phyloP scores from a whole-genome alignment of 2,888 invertebrate genomes.

The Lochmaea crataegi region DNA sequence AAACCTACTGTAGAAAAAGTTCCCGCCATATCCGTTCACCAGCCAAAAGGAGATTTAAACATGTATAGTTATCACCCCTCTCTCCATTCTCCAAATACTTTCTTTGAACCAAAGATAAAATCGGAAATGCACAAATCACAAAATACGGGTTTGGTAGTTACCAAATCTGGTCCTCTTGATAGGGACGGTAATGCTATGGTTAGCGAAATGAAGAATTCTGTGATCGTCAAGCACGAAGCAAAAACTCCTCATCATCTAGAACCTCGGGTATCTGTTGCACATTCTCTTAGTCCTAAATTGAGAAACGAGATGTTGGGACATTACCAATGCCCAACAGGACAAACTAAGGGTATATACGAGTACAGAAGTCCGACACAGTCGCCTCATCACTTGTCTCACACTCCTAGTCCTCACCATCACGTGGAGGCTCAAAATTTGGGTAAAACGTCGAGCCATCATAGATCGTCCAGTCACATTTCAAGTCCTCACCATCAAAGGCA shows the following conservation, averaged over 20 bases:
- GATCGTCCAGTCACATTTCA: conserved; percentile 59
- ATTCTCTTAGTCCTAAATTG: conserved; percentile 71
- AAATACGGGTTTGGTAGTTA: conserved; percentile 57
- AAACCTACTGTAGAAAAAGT: conserved; percentile 57
- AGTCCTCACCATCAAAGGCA: conserved; percentile 67
- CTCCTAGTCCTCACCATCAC: conserved; percentile 60
- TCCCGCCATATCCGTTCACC: conserved; percentile 45
- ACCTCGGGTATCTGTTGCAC: conserved; percentile 66
- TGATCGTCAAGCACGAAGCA: conserved; percentile 83
- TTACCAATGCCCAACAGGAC: conserved; percentile 69
- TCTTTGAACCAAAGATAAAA: conserved; percentile 72
- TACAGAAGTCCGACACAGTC: conserved; percentile 66
- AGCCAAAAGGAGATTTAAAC: conserved; percentile 74
- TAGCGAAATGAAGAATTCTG: conserved; percentile 78
- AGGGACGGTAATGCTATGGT: conserved; percentile 70
- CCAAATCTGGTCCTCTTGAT: conserved; percentile 57
- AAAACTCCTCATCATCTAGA: conserved; percentile 72
- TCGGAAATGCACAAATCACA: conserved; percentile 65
- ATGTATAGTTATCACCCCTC: conserved; percentile 74
- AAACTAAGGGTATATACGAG: conserved; percentile 55
- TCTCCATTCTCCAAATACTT: conserved; percentile 64
- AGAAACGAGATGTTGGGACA: conserved; percentile 69
- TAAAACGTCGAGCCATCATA: conserved; percentile 52
- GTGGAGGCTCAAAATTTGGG: conserved; percentile 60
- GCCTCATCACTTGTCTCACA: conserved; percentile 62